Evolutionary conservation across 1,140 invertebrate species (phyloP).

Genomic region (Cryptotermes secundus): DNA sequence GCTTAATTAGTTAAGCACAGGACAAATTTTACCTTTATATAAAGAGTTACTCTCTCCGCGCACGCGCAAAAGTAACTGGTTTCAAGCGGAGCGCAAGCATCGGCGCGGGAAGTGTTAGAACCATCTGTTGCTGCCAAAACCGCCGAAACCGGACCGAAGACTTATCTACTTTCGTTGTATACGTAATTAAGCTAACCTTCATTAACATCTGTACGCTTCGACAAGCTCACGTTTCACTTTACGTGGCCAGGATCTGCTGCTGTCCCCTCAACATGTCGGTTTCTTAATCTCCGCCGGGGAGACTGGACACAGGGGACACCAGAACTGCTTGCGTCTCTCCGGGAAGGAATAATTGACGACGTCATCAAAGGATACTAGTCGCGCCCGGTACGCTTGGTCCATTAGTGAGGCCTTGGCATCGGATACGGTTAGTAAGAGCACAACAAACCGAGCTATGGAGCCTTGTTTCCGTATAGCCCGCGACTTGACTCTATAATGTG

Average conservation of each 20-base stretch:
- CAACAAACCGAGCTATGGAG: background rate
- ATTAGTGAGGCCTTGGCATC: background rate
- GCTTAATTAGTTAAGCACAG: no score
- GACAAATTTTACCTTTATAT: no score
- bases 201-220: background rate
- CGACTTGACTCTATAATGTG: no score
- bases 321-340: background rate
- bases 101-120: no score
- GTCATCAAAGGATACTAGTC: background rate
- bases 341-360: conserved; percentile 5
- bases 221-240: background rate
- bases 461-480: background rate
- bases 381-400: background rate
- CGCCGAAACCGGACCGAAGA: no score
- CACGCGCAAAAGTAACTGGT: no score
- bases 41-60: no score
- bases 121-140: no score
- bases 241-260: background rate
- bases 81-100: no score
- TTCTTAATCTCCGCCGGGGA: background rate
- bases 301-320: background rate
- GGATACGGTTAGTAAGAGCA: background rate
- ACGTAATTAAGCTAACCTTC: background rate
- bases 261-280: background rate
- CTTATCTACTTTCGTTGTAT: no score